Base-by-base conservation (phyloP, 2,113 vertebrate species). In the Hymenochirus boettgeri region DNA sequence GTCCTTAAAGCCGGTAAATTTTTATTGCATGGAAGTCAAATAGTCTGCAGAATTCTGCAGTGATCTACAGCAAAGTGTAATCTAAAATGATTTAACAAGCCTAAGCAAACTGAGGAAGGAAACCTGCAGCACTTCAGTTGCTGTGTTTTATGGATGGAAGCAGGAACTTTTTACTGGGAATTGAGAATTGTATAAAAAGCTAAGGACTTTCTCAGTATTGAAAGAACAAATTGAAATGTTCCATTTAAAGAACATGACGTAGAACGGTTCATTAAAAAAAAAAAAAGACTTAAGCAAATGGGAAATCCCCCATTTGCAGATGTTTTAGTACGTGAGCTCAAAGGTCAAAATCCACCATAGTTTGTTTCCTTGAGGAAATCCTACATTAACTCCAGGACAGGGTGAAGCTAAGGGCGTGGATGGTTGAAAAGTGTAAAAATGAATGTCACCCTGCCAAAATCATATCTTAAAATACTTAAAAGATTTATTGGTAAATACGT, bases 401-500 rank as follows among this genome's bases (percentile, higher is more conserved):
- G 66, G 39, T 61, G 31, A 39, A 71, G 7, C 0, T 69, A 70
- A 58, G 65, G 65, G 56, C 55, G 65, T 69, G 65, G 59, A 53
- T 58, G 47, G 47, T 59, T 69, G 56, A 69, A 69, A 52, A 69
- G 65, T 53, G 65, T 69, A 69, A 59, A 69, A 69, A 39, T 52
- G 33, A 58, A 69, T 29, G 48, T 53, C 57, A 23, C 53, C 57
- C 35, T 69, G 65, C 65, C 65, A 69, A n/a, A 69, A 59, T 53
- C 56, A 60, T 60, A 29, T 53, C 65, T 69, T 69, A 69, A 69
- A 69, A 69, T 69, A 69, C 65, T 69, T 69, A 31, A 50, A 66
- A 66, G 55, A 58, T 59, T 69, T 69, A 57, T 57, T 57, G 39
- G 39, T 42, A 17, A n/a, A 42, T 57, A 19, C 9, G 19, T 66